These are phyloP conservation scores for Scomber japonicus DNA, from an alignment of 2,113 vertebrate species.

Conservation along the genomic window DNA sequence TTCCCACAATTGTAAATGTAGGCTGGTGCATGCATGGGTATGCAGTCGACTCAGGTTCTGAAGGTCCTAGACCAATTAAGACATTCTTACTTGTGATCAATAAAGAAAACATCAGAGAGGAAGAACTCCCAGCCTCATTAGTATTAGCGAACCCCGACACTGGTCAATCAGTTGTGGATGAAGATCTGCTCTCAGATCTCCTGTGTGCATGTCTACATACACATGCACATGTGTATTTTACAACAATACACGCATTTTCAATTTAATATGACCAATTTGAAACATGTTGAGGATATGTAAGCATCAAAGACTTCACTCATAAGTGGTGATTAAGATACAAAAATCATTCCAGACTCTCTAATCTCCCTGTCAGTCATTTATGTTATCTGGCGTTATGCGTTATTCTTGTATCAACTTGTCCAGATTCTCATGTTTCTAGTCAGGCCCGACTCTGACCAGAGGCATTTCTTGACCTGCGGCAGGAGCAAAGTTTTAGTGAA, in stretches of 20 bases:
- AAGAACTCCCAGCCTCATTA: constrained; percentile 73
- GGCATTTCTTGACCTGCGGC: constrained; percentile 68
- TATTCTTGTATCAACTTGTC: constrained; percentile 65
- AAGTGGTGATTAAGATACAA: constrained; percentile 44
- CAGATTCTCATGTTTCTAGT: constrained; percentile 69
- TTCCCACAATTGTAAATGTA: constrained; percentile 5
- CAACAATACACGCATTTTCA: constrained; percentile 30
- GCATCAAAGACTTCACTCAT: constrained; percentile 48
- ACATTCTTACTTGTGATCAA: constrained; percentile 62
- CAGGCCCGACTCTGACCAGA: constrained; percentile 54
- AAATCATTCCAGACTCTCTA: constrained; percentile 38
- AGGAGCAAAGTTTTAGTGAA: constrained; percentile 66
- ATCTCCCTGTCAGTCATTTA: constrained; percentile 38
- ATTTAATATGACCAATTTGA: constrained; percentile 25
- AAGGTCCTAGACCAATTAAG: constrained; percentile 66
- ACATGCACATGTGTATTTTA: constrained; percentile 20
- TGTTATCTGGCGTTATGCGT: constrained; percentile 4
- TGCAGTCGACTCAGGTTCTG: constrained; percentile 48
- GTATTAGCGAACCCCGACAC: constrained; percentile 53
- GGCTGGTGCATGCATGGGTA: not conserved
- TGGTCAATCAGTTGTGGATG: constrained; percentile 68
- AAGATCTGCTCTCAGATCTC: constrained; percentile 53
- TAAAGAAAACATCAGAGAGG: constrained; percentile 72
- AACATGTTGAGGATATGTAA: constrained; percentile 7
- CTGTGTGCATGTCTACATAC: constrained; percentile 27